These are phyloP conservation scores for Trichopoda pennipes DNA, from an alignment of 2,888 invertebrate species.

Conservation along the genomic window DNA sequence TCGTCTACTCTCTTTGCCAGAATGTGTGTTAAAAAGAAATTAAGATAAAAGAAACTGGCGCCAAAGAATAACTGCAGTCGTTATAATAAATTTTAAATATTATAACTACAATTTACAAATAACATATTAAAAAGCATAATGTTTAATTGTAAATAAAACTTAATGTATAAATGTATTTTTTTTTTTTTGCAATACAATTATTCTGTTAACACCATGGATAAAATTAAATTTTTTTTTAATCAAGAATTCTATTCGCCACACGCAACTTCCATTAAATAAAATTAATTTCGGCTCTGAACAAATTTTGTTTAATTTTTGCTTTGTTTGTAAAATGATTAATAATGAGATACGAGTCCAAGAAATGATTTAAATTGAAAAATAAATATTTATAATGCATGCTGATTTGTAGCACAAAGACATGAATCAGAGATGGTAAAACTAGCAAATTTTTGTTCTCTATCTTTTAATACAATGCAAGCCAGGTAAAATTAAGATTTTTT, in stretches of 20 bases:
- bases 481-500: too few species aligned
- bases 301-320: conserved; percentile 19
- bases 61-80: conserved; percentile 49
- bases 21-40: conserved; percentile 25
- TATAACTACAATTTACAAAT: conserved; percentile 30
- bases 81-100: conserved; percentile 33
- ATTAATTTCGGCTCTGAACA: conserved; percentile 6
- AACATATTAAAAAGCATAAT: conserved; percentile 23
- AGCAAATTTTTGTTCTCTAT: background rate
- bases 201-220: conserved; percentile 52
- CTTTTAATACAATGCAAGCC: too few species aligned
- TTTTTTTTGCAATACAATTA: too few species aligned
- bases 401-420: conserved; percentile 10
- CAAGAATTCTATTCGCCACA: conserved; percentile 36
- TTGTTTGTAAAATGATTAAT: conserved; percentile 9
- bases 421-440: background rate
- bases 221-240: conserved; percentile 27
- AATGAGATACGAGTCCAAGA: conserved; percentile 6
- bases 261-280: conserved; percentile 16
- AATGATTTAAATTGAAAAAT: conserved; percentile 21
- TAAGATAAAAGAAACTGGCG: conserved; percentile 46
- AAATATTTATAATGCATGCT: conserved; percentile 6
- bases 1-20: conserved; percentile 25
- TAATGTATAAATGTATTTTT: background rate
- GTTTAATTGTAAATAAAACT: conserved; percentile 19